These are phyloP conservation scores for Falco novaeseelandiae DNA, from an alignment of 2,797 vertebrate species.

Conservation along the genomic window DNA sequence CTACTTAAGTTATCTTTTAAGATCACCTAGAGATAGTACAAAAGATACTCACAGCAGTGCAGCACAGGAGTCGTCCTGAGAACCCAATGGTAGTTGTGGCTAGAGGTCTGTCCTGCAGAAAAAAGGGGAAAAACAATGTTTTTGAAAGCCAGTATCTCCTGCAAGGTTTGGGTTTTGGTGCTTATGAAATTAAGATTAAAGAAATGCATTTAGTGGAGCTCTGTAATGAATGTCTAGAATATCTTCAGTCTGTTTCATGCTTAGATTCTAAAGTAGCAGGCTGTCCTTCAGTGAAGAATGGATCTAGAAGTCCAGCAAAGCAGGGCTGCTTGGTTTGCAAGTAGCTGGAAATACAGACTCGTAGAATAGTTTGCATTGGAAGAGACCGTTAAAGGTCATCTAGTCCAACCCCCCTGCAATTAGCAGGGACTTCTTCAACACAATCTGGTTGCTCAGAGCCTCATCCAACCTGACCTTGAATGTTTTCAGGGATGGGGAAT, in stretches of 20 bases:
- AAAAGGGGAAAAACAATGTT: background rate
- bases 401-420: fast-evolving
- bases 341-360: background rate
- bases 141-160: background rate
- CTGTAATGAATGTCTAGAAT: background rate
- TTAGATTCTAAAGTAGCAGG: background rate
- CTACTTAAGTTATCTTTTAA: background rate
- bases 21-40: background rate
- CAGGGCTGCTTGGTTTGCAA: background rate
- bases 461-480: fast-evolving
- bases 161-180: background rate
- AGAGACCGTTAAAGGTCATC: background rate
- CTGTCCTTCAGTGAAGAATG: background rate
- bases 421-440: background rate
- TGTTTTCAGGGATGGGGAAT: background rate
- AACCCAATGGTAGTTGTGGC: background rate
- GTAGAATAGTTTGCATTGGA: background rate
- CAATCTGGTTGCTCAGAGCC: background rate
- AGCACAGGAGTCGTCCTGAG: background rate
- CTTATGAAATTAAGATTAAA: background rate
- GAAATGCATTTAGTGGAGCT: background rate
- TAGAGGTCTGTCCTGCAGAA: background rate
- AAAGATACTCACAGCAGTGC: background rate
- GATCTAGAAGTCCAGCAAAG: background rate
- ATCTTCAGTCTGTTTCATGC: background rate